Base-by-base conservation (phyloP, 2,797 vertebrate genomes). In the Semaprochilodus insignis region DNA sequence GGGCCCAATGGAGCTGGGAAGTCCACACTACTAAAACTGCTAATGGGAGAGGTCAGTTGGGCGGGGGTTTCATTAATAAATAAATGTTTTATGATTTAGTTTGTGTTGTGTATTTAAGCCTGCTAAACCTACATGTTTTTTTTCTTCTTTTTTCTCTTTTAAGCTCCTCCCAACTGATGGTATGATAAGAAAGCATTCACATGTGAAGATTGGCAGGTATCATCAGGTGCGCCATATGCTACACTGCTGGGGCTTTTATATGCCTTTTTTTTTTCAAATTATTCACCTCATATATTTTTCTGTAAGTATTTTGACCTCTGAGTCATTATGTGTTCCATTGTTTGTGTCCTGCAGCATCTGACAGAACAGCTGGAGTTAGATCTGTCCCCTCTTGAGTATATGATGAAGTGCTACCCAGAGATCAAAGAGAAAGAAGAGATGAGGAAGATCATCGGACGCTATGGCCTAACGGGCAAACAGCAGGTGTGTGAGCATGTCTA, bases 361-460 rank as follows among this genome's bases (percentile, higher is more conserved):
- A 97, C 97, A 57, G 98, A 99, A 87, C 97, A 99, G 86, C 91
- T 99, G 91, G 98, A 99, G 66, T 91, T 99, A 31, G 98, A 99
- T 84, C 93, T 99, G 60, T 99, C 98, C 0, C 98, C 98, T 1
- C 80, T 99, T 89, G 98, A 99, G 85, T 99, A 98, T 91, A 99
- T 99, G 98, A 95, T 99, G 96, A 99, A 98, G 83, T 99, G 98
- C 91, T 99, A 95, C 89, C 97, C 98, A 0, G 98, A 96, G 69
- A 97, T 99, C 92, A 99, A 99, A 88, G 98, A 99, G 89, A 98
- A 97, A 86, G 98, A 99, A 85, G 98, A 99, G 82, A 99, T 99
- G 98, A 96, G 98, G 86, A 99, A 99, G 92, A 98, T 99, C 90
- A 99, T 99, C 0, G 98, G 98, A 17, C 96, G 98, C 86, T 99